Evolutionary conservation across 2,888 invertebrate species (phyloP), one percentile per base, ranked within the genome.

Genomic region (Acholoe squamosa): DNA sequence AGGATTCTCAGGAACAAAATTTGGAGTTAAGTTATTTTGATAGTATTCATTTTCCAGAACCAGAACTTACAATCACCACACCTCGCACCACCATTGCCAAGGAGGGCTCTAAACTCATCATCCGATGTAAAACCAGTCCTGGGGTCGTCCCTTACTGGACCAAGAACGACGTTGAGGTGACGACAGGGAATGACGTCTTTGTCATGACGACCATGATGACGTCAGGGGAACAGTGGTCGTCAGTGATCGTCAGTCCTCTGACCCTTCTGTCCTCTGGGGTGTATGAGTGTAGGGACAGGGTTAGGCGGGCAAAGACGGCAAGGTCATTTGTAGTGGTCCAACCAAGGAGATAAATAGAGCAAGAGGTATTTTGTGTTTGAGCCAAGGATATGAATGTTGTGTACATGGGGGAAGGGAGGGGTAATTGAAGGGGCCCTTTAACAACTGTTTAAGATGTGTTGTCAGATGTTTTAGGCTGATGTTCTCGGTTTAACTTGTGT

Each of bases 161-260:
- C 0, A 28, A n/a, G 28, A 71, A 71, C 31, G 71, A 71, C 28
- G 25, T 14, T 7, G 71, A 71, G 25, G 28, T 71, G 28, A 71
- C 25, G 71, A n/a, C 71, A 0, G 71, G 28, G 3, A 1, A 28
- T 71, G 71, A 71, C 71, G 71, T 71, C 14, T 71, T 71, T 28
- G 31, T 71, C 31, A 25, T 71, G 71, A 71, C 71, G 71, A 71
- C 71, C 12, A n/a, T 71, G 71, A 71, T 71, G 71, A 71, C 71
- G 71, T 71, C 71, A 71, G 71, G 71, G 25, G 71, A 71, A 3
- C 25, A 25, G 28, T 71, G 71, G 71, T 14, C 71, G n/a, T 28
- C 71, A 22, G 71, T 71, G n/a, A 71, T 71, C 71, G 31, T 71
- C 71, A 25, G 31, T 7, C 71, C 71, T 28, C 71, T 71, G 25